Evolutionary conservation across 1,140 invertebrate species (phyloP).

Genomic region (Drosophila insularis): DNA sequence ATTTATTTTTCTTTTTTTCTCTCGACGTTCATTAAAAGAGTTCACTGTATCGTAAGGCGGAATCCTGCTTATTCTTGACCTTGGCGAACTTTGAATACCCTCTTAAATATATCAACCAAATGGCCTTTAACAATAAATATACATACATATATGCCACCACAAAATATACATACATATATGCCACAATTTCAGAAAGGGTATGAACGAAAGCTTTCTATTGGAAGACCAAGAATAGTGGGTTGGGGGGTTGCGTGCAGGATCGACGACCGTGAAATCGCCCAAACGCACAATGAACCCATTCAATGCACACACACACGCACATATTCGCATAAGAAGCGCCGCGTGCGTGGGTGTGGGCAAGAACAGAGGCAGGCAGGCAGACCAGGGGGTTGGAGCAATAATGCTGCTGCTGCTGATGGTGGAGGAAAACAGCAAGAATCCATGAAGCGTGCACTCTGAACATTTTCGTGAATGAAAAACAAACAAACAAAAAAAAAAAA

Average conservation of each 20-base stretch:
- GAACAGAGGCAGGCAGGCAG: not conserved
- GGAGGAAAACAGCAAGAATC: conserved; percentile 45
- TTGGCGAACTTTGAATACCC: too few relatives aligned
- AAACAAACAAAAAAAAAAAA: conserved; percentile 48
- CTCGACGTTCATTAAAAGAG: too few relatives aligned
- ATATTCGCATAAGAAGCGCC: conserved; percentile 24
- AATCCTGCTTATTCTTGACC: too few relatives aligned
- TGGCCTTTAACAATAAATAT: too few relatives aligned
- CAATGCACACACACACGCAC: conserved; percentile 37
- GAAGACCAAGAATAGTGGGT: conserved; percentile 36
- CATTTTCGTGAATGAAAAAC: conserved; percentile 73
- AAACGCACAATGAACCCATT: conserved; percentile 73
- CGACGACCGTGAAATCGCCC: conserved; percentile 75
- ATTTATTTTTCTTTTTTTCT: too few relatives aligned
- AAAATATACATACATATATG: too few relatives aligned
- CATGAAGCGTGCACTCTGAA: conserved; percentile 61
- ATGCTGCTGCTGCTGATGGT: not conserved
- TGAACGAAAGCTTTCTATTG: conserved; percentile 13
- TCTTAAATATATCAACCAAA: too few relatives aligned
- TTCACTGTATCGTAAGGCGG: not conserved
- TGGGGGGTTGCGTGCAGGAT: conserved; percentile 68
- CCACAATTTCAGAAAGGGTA: not conserved
- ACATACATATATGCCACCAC: too few relatives aligned
- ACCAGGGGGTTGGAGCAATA: not conserved
- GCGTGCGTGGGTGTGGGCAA: conserved; percentile 21